Conservation (phyloP, 1,140 invertebrate species). For the Spodoptera litura region DNA sequence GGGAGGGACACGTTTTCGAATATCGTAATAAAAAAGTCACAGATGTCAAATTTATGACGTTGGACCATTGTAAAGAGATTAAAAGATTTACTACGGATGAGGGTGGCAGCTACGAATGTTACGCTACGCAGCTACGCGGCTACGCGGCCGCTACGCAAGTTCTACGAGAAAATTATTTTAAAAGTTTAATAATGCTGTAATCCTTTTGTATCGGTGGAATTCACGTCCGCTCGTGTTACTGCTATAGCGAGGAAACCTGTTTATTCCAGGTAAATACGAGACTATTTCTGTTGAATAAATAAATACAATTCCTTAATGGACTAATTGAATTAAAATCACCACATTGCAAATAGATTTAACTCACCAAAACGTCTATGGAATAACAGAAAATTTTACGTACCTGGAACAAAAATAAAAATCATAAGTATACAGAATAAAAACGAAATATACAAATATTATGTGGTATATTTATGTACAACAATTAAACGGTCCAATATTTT, state of each 20-base stretch:
- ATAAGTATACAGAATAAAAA: background rate
- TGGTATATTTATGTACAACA: background rate
- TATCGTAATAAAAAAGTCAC: constrained; percentile 86
- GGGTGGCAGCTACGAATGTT: constrained; percentile 57
- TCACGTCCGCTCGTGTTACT: constrained; percentile 16
- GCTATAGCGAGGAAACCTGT: background rate
- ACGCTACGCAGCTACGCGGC: constrained; percentile 60
- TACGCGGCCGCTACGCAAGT: constrained; percentile 52
- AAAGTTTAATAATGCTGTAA: constrained; percentile 65
- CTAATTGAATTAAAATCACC: too few relatives aligned
- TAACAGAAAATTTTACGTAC: constrained; percentile 39
- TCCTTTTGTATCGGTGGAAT: constrained; percentile 53
- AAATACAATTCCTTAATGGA: too few relatives aligned
- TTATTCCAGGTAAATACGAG: background rate
- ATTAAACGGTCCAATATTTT: constrained; percentile 7
- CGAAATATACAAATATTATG: background rate
- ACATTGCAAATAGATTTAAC: background rate
- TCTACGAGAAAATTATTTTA: constrained; percentile 64
- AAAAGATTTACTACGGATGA: constrained; percentile 82
- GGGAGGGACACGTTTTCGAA: constrained; percentile 84
- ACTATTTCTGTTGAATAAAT: background rate
- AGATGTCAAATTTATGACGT: constrained; percentile 86
- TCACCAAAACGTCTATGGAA: background rate
- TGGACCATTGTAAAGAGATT: constrained; percentile 85
- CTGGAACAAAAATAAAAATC: constrained; percentile 49